Conservation (phyloP, 2,888 invertebrate species). For the Patella pellucida region DNA sequence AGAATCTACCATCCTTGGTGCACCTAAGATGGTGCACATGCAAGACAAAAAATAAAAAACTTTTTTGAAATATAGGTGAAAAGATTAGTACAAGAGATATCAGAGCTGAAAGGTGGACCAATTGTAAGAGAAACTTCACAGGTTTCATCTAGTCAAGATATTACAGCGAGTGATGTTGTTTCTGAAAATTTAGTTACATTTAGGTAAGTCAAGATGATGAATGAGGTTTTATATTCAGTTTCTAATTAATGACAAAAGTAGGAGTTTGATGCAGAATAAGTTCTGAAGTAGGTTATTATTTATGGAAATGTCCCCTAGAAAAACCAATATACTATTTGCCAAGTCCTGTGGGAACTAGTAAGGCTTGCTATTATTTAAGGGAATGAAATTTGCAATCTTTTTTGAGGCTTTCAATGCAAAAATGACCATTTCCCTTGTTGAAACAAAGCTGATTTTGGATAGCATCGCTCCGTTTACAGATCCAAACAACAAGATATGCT, state of each 20-base stretch:
- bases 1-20: neutral
- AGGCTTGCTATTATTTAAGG: too few relatives aligned
- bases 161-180: constrained; percentile 74
- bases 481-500: too few relatives aligned
- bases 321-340: too few relatives aligned
- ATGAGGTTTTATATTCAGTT: neutral
- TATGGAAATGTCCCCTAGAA: too few relatives aligned
- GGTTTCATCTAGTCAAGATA: constrained; percentile 57
- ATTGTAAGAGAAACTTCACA: constrained; percentile 48
- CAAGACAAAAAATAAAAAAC: neutral
- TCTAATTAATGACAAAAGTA: neutral
- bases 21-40: neutral
- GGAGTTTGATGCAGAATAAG: neutral
- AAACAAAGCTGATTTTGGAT: too few relatives aligned
- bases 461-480: too few relatives aligned
- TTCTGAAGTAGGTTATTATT: too few relatives aligned
- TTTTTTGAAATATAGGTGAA: constrained; percentile 73
- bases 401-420: too few relatives aligned
- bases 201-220: constrained; percentile 52
- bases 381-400: too few relatives aligned
- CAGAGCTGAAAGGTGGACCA: constrained; percentile 81
- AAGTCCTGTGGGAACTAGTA: too few relatives aligned
- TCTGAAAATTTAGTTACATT: constrained; percentile 90
- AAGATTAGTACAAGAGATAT: constrained; percentile 85
- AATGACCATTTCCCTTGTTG: too few relatives aligned